Conservation (phyloP, 1,140 invertebrate genomes). For the Elysia chlorotica region DNA sequence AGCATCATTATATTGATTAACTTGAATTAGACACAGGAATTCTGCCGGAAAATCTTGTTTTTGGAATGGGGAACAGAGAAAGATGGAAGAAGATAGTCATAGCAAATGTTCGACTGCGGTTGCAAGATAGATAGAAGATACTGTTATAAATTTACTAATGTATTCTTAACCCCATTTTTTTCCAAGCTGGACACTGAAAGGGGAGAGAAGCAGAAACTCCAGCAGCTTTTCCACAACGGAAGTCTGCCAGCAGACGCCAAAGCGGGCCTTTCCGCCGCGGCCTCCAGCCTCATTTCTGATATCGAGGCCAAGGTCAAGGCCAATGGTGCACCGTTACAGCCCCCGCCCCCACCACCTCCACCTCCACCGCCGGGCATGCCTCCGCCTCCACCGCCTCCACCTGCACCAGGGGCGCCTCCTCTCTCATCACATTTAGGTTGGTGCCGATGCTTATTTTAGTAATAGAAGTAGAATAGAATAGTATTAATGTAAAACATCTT, state of each 20-base stretch:
- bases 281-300: constrained; percentile 64
- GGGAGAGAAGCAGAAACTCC: constrained; percentile 79
- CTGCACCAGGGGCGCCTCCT: constrained; percentile 44
- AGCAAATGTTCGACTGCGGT: too few relatives aligned
- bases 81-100: too few relatives aligned
- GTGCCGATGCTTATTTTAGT: too few relatives aligned
- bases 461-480: too few relatives aligned
- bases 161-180: too few relatives aligned
- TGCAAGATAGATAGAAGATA: too few relatives aligned
- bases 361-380: constrained; percentile 63
- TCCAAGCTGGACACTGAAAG: constrained; percentile 78
- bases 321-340: constrained; percentile 42
- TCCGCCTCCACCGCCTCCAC: constrained; percentile 48
- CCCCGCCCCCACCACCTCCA: constrained; percentile 52
- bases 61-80: too few relatives aligned
- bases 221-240: constrained; percentile 80
- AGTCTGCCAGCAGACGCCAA: constrained; percentile 92
- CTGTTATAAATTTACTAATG: too few relatives aligned
- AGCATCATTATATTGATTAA: not conserved
- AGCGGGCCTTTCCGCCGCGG: constrained; percentile 64
- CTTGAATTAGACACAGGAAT: not conserved
- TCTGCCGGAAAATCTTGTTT: too few relatives aligned
- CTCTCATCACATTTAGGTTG: constrained; percentile 44
- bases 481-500: too few relatives aligned
- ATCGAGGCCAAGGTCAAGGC: constrained; percentile 25